Conservation (phyloP, 2,797 vertebrate species). For the Liparis tanakae region DNA sequence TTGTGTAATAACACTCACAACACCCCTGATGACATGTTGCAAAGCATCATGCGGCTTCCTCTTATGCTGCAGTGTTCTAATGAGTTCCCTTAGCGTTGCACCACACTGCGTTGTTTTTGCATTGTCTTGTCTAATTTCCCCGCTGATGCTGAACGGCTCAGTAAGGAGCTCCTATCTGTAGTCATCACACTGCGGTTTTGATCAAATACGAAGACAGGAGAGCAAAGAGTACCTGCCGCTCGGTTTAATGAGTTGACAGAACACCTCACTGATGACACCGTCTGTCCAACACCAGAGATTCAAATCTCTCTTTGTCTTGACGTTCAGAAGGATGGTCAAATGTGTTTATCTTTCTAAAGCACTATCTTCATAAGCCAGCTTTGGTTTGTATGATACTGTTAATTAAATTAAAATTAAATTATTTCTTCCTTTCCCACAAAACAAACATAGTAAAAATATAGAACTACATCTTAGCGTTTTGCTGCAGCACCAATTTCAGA, state of each 20-base stretch:
- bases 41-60: conserved; percentile 63
- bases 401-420: conserved; percentile 16
- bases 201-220: conserved; percentile 58
- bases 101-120: conserved; percentile 71
- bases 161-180: conserved; percentile 56
- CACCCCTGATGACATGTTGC: conserved; percentile 56
- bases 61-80: conserved; percentile 65
- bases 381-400: conserved; percentile 16
- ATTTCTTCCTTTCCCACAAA: conserved; percentile 7
- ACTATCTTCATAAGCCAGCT: conserved; percentile 26
- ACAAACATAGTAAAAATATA: background rate
- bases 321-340: conserved; percentile 40
- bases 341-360: conserved; percentile 32
- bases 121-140: conserved; percentile 72
- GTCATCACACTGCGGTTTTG: conserved; percentile 51
- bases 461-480: background rate
- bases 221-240: conserved; percentile 59
- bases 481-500: conserved; percentile 16
- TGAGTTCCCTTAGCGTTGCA: conserved; percentile 71
- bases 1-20: conserved; percentile 64
- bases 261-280: conserved; percentile 41
- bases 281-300: conserved; percentile 32
- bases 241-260: conserved; percentile 66
- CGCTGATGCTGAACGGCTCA: conserved; percentile 61
- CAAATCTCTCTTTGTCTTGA: conserved; percentile 32